Base-by-base conservation (phyloP, 2,888 invertebrate species). In the Camptogramma bilineatum region DNA sequence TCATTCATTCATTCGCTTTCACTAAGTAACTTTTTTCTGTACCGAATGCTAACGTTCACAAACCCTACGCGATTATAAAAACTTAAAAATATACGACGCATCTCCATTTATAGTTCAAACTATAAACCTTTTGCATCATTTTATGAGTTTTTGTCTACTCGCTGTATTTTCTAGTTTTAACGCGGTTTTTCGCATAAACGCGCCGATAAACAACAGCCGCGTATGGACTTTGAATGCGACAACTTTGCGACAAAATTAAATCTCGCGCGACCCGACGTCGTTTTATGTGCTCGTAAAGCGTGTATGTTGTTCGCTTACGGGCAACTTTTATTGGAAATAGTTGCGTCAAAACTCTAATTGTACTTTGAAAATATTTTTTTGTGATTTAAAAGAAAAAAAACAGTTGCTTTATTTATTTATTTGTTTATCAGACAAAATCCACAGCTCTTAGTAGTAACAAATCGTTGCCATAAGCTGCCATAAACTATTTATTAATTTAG, bases 221-320 rank as follows among this genome's bases (percentile, higher is more conserved):
- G 65, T 65, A 50, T 65, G 53, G 65, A 61, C 65, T 65, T 50
- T 50, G 64, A 65, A 65, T 65, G 64, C 52, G 55, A 59, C 48
- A 55, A 64, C n/a, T 56, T 55, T 56, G 64, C 48, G 60, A 65
- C 56, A 53, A 57, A 61, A 65, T 65, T 65, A 65, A 65, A 65
- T 65, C 60, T 44, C 48, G 39, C 52, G 52, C 47, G 34, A 51
- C 54, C 24, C 52, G 62, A 52, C 53, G 64, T 47, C 55, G 44
- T 18, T 64, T 65, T 65, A 65, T 61, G 64, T 1, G 13, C 59
- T 64, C 60, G 52, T 65, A 65, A 65, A 61, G 46, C 24, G 24
- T 48, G 47, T 28, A n/a, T 18, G 46, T 31, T 52, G 19, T 3
- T 13, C 16, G 31, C 10, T 44, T 50, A 61, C 61, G 44, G 21